Base-by-base conservation (phyloP, 1,140 invertebrate genomes). In the Coelopa frigida region DNA sequence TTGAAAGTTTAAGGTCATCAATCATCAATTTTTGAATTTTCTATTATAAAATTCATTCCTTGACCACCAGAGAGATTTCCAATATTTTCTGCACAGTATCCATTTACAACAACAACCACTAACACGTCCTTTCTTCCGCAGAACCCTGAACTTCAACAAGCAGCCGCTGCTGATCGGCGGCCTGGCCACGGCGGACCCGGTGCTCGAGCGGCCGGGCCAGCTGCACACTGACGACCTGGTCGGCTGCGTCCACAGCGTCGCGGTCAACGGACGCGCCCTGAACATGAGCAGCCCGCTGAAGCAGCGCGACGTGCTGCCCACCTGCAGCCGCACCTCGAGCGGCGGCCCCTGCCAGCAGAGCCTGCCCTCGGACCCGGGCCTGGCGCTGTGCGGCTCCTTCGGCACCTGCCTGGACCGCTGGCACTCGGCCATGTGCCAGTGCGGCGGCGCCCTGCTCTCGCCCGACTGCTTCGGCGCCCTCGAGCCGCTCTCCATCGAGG, bases 91-190 rank as follows among this genome's bases (percentile, higher is more conserved):
- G n/a, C 31, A 10, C n/a, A n/a, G 10, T 33, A n/a, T n/a, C n/a
- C n/a, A n/a, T n/a, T n/a, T n/a, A n/a, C n/a, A n/a, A n/a, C n/a
- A n/a, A n/a, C n/a, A n/a, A n/a, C n/a, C 29, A 24, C 14, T 37
- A 22, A 17, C 17, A 38, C 1, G 33, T 40, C 35, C 15, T 31
- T 27, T 33, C 29, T 17, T n/a, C 4, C 29, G 2, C 50, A 92
- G 89, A 44, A 91, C 89, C 0, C 69, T 94, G n/a, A 93, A 92
- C 59, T 94, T 94, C 68, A 91, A 92, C 70, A 88, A 86, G 51
- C 86, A 93, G 59, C 84, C 82, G 0, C 70, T 97, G 36, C 75
- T 86, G 20, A 77, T 97, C 48, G 93, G 92, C 22, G 94, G 94
- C 15, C 66, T 97, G 10, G 72, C 79, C 27, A 82, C 82, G 38